Evolutionary conservation across 2,888 invertebrate genomes (phyloP).

Genomic region (Danaus chrysippus): DNA sequence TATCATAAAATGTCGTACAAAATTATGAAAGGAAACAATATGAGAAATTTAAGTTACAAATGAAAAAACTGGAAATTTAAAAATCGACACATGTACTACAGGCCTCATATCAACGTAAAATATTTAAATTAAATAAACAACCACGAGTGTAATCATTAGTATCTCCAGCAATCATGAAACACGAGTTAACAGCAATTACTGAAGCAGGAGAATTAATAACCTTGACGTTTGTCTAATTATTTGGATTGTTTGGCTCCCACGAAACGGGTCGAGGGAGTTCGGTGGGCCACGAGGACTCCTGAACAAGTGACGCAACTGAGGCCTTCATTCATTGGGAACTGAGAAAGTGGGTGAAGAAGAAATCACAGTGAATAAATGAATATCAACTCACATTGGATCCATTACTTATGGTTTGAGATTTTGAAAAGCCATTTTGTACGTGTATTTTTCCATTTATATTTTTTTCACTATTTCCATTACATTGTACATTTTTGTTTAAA

Average conservation of each 20-base stretch:
- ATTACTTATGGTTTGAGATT: constrained; percentile 45
- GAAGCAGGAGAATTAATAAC: too few species aligned
- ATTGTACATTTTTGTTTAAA: constrained; percentile 41
- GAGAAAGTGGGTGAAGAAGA: background rate
- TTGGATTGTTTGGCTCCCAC: background rate
- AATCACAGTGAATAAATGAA: constrained; percentile 15
- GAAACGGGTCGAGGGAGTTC: background rate
- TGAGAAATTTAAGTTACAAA: too few species aligned
- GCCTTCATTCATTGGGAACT: background rate
- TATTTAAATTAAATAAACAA: too few species aligned
- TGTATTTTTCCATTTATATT: constrained; percentile 50
- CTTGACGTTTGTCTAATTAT: too few species aligned
- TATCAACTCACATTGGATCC: constrained; percentile 55
- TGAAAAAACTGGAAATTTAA: too few species aligned
- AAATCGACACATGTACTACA: too few species aligned
- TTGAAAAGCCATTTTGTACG: constrained; percentile 53
- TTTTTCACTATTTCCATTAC: constrained; percentile 42
- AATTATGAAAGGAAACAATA: too few species aligned
- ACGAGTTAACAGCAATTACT: too few species aligned
- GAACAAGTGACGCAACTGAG: background rate
- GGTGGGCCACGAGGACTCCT: constrained; percentile 1
- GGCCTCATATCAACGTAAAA: too few species aligned
- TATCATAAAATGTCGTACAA: too few species aligned
- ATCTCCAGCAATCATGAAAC: too few species aligned
- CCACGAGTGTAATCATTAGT: too few species aligned